These are phyloP conservation scores for Cichlasoma orientale DNA, from an alignment of 2,797 vertebrate species.

Conservation along the genomic window DNA sequence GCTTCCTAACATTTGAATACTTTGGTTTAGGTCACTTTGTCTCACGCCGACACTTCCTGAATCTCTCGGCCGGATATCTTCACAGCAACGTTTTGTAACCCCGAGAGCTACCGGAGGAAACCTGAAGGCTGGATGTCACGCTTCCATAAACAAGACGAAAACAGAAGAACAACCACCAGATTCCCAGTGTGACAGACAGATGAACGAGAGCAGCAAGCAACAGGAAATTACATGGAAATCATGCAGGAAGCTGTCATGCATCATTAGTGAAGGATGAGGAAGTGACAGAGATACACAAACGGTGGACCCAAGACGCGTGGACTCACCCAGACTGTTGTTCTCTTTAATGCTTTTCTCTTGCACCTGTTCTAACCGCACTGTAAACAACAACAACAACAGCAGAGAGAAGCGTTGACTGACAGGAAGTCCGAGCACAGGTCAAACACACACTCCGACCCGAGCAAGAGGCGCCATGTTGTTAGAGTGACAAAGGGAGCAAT, in stretches of 20 bases:
- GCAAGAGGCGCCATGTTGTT: neutral
- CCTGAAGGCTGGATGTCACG: neutral
- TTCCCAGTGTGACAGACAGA: conserved; percentile 27
- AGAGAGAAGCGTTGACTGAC: conserved; percentile 45
- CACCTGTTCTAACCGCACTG: conserved; percentile 98
- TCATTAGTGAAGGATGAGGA: conserved; percentile 43
- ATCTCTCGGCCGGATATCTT: neutral
- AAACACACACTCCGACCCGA: neutral
- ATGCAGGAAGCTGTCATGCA: conserved; percentile 68
- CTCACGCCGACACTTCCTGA: neutral
- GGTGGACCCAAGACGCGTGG: conserved; percentile 6
- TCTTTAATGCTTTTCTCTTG: conserved; percentile 99
- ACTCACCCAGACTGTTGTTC: conserved; percentile 98
- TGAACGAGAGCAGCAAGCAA: conserved; percentile 12
- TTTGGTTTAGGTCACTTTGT: neutral
- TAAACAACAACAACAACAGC: conserved; percentile 86
- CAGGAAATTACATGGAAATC: conserved; percentile 16
- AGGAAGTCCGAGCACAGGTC: neutral
- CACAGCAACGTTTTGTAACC: too few species aligned
- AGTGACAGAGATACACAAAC: conserved; percentile 22
- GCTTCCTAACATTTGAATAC: neutral
- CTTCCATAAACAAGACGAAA: conserved; percentile 12
- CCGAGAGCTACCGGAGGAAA: neutral
- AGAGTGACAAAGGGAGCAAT: conserved; percentile 1
- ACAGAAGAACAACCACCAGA: conserved; percentile 22